Conservation (phyloP, 2,113 vertebrate genomes). For the Emydura subglobosa region DNA sequence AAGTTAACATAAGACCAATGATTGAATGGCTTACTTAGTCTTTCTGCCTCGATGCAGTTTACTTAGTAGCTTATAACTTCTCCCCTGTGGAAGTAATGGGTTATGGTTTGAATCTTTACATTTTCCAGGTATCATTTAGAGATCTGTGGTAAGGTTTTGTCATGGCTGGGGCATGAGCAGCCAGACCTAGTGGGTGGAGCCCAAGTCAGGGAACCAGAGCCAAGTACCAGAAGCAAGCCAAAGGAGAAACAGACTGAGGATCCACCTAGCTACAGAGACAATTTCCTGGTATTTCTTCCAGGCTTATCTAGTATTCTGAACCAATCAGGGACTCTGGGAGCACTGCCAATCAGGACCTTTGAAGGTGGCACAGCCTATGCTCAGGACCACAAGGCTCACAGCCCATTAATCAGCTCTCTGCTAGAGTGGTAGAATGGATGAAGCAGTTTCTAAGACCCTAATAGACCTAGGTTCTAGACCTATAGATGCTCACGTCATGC, state of each 20-base stretch:
- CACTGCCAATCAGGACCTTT: not conserved
- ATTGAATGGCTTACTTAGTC: not conserved
- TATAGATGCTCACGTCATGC: not conserved
- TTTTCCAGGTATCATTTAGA: not conserved
- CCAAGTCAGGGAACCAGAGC: not conserved
- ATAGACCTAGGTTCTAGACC: not conserved
- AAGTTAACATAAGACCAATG: not conserved
- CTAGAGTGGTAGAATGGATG: not conserved
- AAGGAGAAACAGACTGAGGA: not conserved
- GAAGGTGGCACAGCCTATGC: not conserved
- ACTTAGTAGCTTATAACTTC: not conserved
- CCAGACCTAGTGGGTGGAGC: not conserved
- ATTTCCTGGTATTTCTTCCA: not conserved
- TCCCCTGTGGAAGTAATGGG: not conserved
- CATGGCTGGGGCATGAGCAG: not conserved
- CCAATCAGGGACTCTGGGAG: not conserved
- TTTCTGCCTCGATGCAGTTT: not conserved
- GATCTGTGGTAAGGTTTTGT: not conserved
- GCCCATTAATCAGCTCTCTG: not conserved
- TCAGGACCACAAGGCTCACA: not conserved
- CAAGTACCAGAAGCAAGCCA: not conserved
- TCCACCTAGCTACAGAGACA: not conserved
- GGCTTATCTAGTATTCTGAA: not conserved
- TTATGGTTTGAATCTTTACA: not conserved
- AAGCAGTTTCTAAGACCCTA: not conserved